phyloP scores from a whole-genome alignment of 2,888 invertebrate species.

The Octonoba sinensis region DNA sequence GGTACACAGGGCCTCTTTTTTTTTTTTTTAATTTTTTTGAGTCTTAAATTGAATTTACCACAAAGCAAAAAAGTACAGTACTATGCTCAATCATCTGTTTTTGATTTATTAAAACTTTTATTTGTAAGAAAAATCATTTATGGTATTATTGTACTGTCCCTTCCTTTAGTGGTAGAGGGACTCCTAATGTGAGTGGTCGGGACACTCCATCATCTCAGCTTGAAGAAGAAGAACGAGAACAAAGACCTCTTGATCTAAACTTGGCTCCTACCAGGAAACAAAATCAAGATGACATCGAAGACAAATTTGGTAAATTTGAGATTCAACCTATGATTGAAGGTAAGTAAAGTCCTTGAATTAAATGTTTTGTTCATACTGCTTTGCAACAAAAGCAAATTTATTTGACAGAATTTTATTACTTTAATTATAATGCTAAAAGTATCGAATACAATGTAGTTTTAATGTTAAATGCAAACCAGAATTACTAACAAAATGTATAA shows the following conservation, averaged over 20 bases:
- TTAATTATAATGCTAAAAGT: too few species aligned
- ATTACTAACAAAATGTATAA: too few species aligned
- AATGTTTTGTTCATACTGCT: not conserved
- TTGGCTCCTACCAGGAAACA: slow-evolving; percentile 76
- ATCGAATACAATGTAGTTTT: too few species aligned
- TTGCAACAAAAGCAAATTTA: not conserved
- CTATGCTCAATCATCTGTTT: too few species aligned
- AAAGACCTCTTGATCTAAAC: slow-evolving; percentile 69
- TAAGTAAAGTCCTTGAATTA: slow-evolving; percentile 64
- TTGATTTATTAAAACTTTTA: too few species aligned
- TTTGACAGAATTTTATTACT: too few species aligned
- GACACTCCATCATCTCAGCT: slow-evolving; percentile 94
- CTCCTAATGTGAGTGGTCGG: slow-evolving; percentile 95
- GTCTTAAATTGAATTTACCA: too few species aligned
- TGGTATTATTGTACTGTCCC: not conserved
- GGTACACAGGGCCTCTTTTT: too few species aligned
- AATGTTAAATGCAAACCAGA: too few species aligned
- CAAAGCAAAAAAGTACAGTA: too few species aligned
- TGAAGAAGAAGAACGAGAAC: slow-evolving; percentile 67
- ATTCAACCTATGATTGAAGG: slow-evolving; percentile 80
- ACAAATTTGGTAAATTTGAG: slow-evolving; percentile 98
- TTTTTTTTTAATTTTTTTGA: too few species aligned
- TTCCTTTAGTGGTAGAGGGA: slow-evolving; percentile 79
- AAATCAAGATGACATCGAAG: slow-evolving; percentile 94
- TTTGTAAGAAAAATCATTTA: too few species aligned